Evolutionary conservation across 2,888 invertebrate genomes (phyloP), one percentile per base, ranked within the genome.

Genomic region (Timandra comae): DNA sequence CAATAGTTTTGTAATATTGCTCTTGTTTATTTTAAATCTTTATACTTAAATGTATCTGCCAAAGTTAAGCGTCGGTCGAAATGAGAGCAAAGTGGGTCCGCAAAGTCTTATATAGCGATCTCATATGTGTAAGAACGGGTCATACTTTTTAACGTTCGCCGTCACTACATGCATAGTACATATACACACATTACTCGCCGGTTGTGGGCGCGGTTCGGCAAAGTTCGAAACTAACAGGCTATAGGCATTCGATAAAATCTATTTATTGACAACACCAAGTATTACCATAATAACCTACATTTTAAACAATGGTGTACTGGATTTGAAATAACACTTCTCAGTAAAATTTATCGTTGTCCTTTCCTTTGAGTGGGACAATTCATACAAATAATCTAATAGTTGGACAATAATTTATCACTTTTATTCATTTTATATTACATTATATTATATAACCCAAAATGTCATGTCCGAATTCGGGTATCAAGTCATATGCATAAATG

Each of bases 111-210:
- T 85, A 85, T 85, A 84, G 74, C 67, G 63, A 75, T 68, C 69
- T 76, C 84, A 84, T 81, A 76, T 84, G 82, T 84, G 85, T 84
- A 82, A 80, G 84, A 84, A 74, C 84, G 70, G 78, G 84, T 80
- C 74, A 73, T 60, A 76, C 67, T 80, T 85, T 82, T 84, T 80
- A 66, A 78, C 85, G 69, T 80, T 84, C 84, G 81, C 84, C 66
- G 63, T 58, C 52, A 52, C 49, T 36, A 50, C 45, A 38, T 23
- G 38, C 43, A 41, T 29, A 34, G 41, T 41, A 36, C 32, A 36
- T 34, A 38, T 41, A 43, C 37, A 37, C 33, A 43, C 38, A 40
- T 42, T 32, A 30, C 33, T 22, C 22, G 26, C 20, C 8, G 13
- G 37, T 24, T 22, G 68, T 77, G 78, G 82, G 84, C 76, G 84